Conservation (phyloP, 2,888 invertebrate genomes). For the Argynnis bischoffii region DNA sequence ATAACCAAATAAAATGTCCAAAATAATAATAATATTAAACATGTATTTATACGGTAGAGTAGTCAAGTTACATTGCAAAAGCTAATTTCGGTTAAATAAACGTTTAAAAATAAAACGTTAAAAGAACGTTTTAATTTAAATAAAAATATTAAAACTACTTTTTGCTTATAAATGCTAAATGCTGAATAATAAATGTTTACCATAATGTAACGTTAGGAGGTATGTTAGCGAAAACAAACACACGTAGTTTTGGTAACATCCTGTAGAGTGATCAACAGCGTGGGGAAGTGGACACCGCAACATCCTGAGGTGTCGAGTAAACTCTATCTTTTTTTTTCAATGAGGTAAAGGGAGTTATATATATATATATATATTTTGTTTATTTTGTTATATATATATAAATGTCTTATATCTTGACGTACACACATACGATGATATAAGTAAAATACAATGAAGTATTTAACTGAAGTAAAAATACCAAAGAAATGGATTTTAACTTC, state of each 20-base stretch:
- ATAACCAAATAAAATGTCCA: neutral
- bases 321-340: slow-evolving; percentile 8
- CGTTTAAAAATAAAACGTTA: too few relatives aligned
- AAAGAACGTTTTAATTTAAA: neutral
- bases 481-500: too few relatives aligned
- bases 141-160: neutral
- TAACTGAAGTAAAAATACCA: too few relatives aligned
- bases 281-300: slow-evolving; percentile 78
- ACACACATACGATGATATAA: too few relatives aligned
- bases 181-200: slow-evolving; percentile 54
- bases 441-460: too few relatives aligned
- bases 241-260: slow-evolving; percentile 78
- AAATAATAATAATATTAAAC: neutral
- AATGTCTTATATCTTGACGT: too few relatives aligned
- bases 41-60: neutral
- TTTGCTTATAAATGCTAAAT: slow-evolving; percentile 44
- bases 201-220: slow-evolving; percentile 46
- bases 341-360: neutral
- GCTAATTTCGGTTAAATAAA: too few relatives aligned
- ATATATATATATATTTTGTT: too few relatives aligned
- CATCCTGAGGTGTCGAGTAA: slow-evolving; percentile 61
- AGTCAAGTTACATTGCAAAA: too few relatives aligned
- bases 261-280: slow-evolving; percentile 65
- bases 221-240: slow-evolving; percentile 51
- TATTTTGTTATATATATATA: too few relatives aligned